A percentile compares a stretch with the other conserved stretches of the same genome.
Conservation (phyloP, 1,140 invertebrate species). For the Andricus grossulariae region DNA sequence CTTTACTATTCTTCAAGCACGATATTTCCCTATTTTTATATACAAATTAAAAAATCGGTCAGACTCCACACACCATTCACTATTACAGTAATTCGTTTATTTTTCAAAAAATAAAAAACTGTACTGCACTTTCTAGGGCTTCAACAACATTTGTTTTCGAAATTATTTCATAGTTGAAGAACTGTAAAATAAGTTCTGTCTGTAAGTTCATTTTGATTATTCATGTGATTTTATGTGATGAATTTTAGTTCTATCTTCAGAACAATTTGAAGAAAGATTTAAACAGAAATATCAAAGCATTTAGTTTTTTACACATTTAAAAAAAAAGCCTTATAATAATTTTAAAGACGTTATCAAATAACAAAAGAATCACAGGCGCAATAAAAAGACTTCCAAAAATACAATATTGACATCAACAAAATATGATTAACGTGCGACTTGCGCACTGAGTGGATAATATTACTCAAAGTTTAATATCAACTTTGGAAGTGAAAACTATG, state of each 20-base stretch:
- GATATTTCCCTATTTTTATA: no score
- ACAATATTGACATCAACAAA: neutral
- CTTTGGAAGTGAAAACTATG: neutral
- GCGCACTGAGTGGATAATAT: neutral
- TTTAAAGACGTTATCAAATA: conserved; percentile 35
- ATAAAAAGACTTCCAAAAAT: conserved; percentile 17
- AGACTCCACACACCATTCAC: no score
- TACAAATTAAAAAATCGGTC: no score
- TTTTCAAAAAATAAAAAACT: no score
- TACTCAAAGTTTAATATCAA: neutral
- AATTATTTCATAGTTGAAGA: no score
- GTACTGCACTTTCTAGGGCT: no score
- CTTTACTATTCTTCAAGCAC: no score
- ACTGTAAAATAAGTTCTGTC: no score
- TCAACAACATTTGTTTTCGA: no score
- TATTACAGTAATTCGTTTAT: no score
- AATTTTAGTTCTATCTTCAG: neutral
- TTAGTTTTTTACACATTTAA: neutral
- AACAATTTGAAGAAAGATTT: neutral
- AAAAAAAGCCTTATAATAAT: neutral
- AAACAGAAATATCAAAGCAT: neutral
- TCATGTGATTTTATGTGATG: conserved; percentile 29
- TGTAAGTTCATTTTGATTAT: conserved; percentile 31
- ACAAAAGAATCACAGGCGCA: neutral
- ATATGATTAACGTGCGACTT: neutral